Conservation (phyloP, 92 coral and sea anemone species). For the Diadumene lineata region DNA sequence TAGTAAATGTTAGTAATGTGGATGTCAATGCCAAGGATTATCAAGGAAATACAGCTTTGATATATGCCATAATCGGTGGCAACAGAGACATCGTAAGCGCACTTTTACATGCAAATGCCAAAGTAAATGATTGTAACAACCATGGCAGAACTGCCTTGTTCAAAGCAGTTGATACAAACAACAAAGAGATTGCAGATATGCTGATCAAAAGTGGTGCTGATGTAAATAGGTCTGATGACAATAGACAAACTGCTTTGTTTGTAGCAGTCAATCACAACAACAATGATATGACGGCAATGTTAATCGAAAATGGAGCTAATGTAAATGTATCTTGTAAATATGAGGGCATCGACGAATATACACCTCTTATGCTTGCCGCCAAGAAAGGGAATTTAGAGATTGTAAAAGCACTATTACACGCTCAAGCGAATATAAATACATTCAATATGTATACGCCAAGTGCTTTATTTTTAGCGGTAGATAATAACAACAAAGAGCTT, state of each 20-base stretch:
- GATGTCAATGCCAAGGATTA: too few relatives aligned
- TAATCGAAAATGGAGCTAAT: neutral
- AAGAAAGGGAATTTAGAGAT: too few relatives aligned
- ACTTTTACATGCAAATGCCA: neutral
- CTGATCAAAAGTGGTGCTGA: slow-evolving; percentile 6
- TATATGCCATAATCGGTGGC: neutral
- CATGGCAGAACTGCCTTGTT: too few relatives aligned
- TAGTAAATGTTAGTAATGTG: too few relatives aligned
- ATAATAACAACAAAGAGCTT: too few relatives aligned
- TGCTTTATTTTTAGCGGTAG: neutral
- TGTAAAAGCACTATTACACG: too few relatives aligned
- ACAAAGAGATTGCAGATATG: neutral
- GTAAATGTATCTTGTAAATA: too few relatives aligned
- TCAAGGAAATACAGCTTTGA: too few relatives aligned
- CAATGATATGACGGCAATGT: neutral
- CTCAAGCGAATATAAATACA: too few relatives aligned
- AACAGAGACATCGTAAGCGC: neutral
- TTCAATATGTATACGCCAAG: neutral
- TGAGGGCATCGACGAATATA: too few relatives aligned
- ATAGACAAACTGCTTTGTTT: neutral
- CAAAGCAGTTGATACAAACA: neutral
- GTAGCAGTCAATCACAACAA: neutral
- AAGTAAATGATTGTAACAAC: neutral
- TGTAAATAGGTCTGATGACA: neutral
- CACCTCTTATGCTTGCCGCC: too few relatives aligned